These are phyloP conservation scores for Halichoerus grypus DNA, from an alignment of 2,113 vertebrate genomes.

Conservation along the genomic window DNA sequence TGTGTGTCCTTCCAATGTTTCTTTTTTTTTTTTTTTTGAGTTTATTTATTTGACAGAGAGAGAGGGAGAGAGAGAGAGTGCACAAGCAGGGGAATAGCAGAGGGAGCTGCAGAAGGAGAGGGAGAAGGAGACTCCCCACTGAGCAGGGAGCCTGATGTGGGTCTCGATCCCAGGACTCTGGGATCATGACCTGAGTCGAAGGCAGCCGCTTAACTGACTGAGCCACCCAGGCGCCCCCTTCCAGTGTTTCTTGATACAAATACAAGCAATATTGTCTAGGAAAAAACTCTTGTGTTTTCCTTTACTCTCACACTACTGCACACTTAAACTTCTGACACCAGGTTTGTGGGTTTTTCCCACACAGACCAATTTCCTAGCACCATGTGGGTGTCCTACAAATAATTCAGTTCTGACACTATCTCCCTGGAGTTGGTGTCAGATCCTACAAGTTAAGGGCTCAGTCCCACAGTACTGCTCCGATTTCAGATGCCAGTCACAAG, in stretches of 20 bases:
- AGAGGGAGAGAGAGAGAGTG: too few species aligned
- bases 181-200: too few species aligned
- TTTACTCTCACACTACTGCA: background rate
- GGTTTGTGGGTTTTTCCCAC: background rate
- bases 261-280: background rate
- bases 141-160: too few species aligned
- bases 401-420: background rate
- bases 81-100: too few species aligned
- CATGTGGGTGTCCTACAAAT: background rate
- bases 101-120: too few species aligned
- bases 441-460: background rate
- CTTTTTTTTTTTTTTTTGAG: background rate
- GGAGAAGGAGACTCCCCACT: too few species aligned
- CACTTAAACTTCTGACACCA: background rate
- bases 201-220: too few species aligned
- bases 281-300: background rate
- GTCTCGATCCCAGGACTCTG: too few species aligned
- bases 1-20: background rate
- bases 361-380: background rate
- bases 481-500: background rate
- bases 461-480: background rate
- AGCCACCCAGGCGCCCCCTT: too few species aligned
- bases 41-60: too few species aligned
- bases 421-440: background rate
- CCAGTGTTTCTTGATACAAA: background rate